Conservation (phyloP, 2,797 vertebrate species). For the Adrianichthys oophorus region DNA sequence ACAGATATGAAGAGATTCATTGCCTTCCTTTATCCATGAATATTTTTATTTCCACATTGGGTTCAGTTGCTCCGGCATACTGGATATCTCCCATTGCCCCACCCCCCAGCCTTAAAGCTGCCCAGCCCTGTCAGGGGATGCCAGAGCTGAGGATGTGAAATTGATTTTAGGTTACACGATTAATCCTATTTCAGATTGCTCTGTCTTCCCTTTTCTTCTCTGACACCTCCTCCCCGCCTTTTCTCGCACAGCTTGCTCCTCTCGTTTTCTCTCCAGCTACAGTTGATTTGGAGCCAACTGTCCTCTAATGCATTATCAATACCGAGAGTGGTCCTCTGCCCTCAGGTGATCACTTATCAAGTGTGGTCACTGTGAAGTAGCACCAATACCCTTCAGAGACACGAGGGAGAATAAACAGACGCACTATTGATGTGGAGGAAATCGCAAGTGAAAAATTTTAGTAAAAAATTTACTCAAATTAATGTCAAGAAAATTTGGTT, state of each 20-base stretch:
- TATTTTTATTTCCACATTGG: conserved; percentile 3
- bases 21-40: neutral
- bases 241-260: conserved; percentile 16
- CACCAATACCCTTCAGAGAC: neutral
- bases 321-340: conserved; percentile 20
- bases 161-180: conserved; percentile 66
- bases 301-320: conserved; percentile 17
- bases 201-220: conserved; percentile 10
- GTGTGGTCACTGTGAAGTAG: conserved; percentile 23
- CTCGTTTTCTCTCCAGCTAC: conserved; percentile 3
- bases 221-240: neutral
- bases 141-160: conserved; percentile 62
- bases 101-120: conserved; percentile 19
- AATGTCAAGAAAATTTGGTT: too few relatives aligned
- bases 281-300: conserved; percentile 15
- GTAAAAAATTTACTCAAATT: too few relatives aligned
- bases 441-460: too few relatives aligned
- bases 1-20: conserved; percentile 1
- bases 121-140: conserved; percentile 23
- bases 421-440: too few relatives aligned
- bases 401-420: neutral
- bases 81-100: conserved; percentile 8
- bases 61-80: conserved; percentile 5
- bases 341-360: conserved; percentile 30
- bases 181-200: conserved; percentile 54